Percentiles rank a stretch among this genome's conserved stretches.
Conservation (phyloP, 1,140 invertebrate genomes). For the Myzus persicae region DNA sequence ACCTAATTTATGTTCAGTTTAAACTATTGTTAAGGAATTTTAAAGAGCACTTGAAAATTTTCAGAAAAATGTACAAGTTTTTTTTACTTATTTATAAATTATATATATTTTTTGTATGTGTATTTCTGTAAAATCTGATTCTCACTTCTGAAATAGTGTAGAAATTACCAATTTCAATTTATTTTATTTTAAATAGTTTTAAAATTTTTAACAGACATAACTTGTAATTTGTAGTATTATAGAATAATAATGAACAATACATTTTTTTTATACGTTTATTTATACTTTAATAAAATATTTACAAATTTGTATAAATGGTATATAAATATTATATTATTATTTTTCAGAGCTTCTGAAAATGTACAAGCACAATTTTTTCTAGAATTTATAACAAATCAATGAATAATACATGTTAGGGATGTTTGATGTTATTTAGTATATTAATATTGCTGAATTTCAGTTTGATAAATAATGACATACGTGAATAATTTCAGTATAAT, state of each 20-base stretch:
- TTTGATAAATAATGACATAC: not conserved
- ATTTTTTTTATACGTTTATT: conserved; percentile 31
- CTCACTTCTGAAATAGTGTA: not conserved
- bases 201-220: not conserved
- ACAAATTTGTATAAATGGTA: not conserved
- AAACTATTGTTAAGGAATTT: not conserved
- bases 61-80: conserved; percentile 1
- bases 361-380: not conserved
- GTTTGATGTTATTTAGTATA: not conserved
- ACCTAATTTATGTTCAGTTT: conserved; percentile 1
- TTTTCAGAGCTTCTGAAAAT: not conserved
- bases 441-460: not conserved
- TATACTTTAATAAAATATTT: conserved; percentile 40
- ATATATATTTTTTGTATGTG: not conserved
- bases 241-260: conserved; percentile 42
- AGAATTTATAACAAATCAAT: not conserved
- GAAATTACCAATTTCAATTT: not conserved
- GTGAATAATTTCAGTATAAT: not conserved
- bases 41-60: conserved; percentile 1
- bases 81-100: not conserved
- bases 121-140: not conserved
- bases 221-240: not conserved
- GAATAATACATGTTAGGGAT: not conserved
- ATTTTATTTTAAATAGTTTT: not conserved
- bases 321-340: not conserved